These are phyloP conservation scores for Holacanthella duospinosa DNA, from an alignment of 2,888 invertebrate genomes.

Conservation along the genomic window DNA sequence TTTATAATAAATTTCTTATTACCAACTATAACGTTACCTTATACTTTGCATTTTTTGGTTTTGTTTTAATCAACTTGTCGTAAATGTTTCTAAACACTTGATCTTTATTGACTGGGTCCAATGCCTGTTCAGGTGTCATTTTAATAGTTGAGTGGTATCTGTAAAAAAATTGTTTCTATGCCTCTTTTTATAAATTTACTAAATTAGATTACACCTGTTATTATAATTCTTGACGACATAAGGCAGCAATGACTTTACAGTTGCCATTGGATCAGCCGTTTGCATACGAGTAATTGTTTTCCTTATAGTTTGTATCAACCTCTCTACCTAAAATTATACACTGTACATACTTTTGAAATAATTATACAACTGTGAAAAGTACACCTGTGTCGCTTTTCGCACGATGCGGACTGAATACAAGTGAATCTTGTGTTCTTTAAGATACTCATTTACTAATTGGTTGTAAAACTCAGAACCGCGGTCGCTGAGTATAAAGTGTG, in stretches of 20 bases:
- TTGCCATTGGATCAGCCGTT: not conserved
- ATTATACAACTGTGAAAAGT: too few species aligned
- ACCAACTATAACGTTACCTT: not conserved
- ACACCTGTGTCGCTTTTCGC: not conserved
- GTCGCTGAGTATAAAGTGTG: not conserved
- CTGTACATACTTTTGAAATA: too few species aligned
- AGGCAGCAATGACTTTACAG: not conserved
- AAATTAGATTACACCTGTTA: too few species aligned
- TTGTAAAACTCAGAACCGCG: constrained; percentile 5
- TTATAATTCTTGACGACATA: not conserved
- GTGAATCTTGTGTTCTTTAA: not conserved
- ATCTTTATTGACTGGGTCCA: not conserved
- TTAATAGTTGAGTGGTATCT: not conserved
- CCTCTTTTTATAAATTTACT: too few species aligned
- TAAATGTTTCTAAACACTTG: not conserved
- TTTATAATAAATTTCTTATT: too few species aligned
- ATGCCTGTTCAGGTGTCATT: not conserved
- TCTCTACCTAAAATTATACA: too few species aligned
- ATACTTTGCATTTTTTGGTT: not conserved
- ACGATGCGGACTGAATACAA: not conserved
- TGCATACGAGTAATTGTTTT: not conserved
- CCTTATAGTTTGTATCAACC: not conserved
- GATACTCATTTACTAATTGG: not conserved
- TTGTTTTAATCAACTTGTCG: not conserved
- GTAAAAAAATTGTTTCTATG: too few species aligned